These are phyloP conservation scores for Mesaphorura yosii DNA, from an alignment of 1,140 invertebrate genomes.

Conservation along the genomic window DNA sequence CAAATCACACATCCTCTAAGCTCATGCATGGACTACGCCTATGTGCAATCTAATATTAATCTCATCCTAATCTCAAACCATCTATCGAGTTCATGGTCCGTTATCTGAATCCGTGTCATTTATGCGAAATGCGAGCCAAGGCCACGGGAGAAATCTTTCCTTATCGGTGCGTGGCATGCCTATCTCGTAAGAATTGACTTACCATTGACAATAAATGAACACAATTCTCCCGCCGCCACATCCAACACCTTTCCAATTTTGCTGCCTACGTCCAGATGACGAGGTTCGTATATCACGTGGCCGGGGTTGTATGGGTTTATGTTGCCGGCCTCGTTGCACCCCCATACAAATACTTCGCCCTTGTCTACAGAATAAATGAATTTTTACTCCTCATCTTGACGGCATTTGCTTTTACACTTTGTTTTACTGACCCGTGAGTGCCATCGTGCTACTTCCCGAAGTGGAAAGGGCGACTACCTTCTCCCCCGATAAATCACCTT, in stretches of 20 bases:
- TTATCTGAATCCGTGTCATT: too few relatives aligned
- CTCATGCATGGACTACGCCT: too few relatives aligned
- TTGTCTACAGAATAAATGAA: conserved; percentile 49
- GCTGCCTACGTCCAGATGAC: conserved; percentile 47
- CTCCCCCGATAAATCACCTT: conserved; percentile 71
- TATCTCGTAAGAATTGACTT: too few relatives aligned
- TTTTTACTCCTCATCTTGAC: background rate
- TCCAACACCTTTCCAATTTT: conserved; percentile 63
- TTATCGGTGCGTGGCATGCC: too few relatives aligned
- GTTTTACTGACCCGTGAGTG: conserved; percentile 61
- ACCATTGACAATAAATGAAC: conserved; percentile 74
- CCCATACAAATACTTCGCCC: conserved; percentile 93
- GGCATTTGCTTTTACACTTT: too few relatives aligned
- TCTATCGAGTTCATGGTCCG: too few relatives aligned
- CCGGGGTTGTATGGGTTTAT: conserved; percentile 38
- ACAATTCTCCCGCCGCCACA: conserved; percentile 73
- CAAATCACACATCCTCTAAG: too few relatives aligned
- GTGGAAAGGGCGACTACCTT: conserved; percentile 69
- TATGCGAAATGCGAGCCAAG: too few relatives aligned
- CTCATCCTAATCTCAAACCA: too few relatives aligned
- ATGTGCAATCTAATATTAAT: too few relatives aligned
- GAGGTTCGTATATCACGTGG: conserved; percentile 46
- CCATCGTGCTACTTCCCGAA: conserved; percentile 74
- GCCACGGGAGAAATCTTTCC: too few relatives aligned
- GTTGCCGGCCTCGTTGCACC: conserved; percentile 89